Conservation (phyloP, 2,113 vertebrate genomes). For the Protobothrops flavoviridis region DNA sequence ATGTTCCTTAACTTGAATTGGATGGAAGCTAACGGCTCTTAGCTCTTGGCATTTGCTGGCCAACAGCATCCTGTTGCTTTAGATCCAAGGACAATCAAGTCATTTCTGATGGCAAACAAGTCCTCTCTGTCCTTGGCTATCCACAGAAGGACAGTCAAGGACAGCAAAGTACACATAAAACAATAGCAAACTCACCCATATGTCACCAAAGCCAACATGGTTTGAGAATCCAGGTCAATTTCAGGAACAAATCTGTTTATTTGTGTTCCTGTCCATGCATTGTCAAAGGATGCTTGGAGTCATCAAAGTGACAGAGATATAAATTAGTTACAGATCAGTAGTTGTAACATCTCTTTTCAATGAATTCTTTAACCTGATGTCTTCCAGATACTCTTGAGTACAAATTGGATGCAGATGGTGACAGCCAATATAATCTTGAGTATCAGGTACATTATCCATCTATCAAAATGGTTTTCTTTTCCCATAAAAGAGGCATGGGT, state of each 20-base stretch:
- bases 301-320: neutral
- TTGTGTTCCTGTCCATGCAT: neutral
- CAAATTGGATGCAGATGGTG: neutral
- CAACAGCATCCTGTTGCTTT: neutral
- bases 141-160: neutral
- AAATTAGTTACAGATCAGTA: neutral
- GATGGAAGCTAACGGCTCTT: neutral
- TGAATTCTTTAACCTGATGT: neutral
- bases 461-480: neutral
- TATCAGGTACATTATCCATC: neutral
- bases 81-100: neutral
- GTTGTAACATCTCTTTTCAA: neutral
- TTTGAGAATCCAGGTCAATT: neutral
- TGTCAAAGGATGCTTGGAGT: neutral
- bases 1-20: neutral
- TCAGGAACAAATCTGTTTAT: neutral
- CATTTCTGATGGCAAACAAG: neutral
- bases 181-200: neutral
- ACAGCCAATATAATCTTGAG: neutral
- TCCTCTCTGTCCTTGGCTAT: neutral
- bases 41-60: neutral
- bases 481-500: neutral
- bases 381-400: neutral
- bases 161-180: neutral
- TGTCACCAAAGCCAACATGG: neutral